These are phyloP conservation scores for Neosilurus mollespiculum DNA, from an alignment of 2,797 vertebrate species.

Conservation along the genomic window DNA sequence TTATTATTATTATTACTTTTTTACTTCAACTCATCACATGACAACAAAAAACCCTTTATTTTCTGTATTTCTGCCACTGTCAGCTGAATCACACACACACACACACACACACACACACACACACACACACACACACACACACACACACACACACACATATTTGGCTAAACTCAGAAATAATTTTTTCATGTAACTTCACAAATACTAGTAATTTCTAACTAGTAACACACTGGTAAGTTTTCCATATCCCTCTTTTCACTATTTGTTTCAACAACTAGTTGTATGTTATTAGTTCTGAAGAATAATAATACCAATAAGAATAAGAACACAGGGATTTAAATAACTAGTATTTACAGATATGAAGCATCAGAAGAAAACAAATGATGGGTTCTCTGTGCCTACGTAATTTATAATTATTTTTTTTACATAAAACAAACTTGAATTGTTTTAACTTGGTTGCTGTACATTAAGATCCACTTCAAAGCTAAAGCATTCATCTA, in stretches of 20 bases:
- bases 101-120: background rate
- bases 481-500: background rate
- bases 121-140: background rate
- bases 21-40: background rate
- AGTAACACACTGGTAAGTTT: too few relatives aligned
- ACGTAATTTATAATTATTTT: background rate
- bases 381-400: background rate
- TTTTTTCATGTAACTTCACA: background rate
- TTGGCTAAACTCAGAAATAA: too few relatives aligned
- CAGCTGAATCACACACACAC: background rate
- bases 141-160: background rate
- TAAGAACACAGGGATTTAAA: background rate
- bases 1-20: background rate
- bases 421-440: background rate
- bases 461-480: background rate
- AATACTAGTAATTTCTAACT: background rate
- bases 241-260: background rate
- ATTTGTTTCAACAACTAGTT: background rate
- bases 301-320: background rate
- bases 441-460: background rate
- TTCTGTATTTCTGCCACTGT: background rate
- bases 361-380: background rate
- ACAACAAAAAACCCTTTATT: conserved; percentile 32
- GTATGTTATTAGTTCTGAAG: background rate
- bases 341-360: background rate